Base-by-base conservation (phyloP, 1,140 invertebrate genomes). In the Drosophila nigrodunni region DNA sequence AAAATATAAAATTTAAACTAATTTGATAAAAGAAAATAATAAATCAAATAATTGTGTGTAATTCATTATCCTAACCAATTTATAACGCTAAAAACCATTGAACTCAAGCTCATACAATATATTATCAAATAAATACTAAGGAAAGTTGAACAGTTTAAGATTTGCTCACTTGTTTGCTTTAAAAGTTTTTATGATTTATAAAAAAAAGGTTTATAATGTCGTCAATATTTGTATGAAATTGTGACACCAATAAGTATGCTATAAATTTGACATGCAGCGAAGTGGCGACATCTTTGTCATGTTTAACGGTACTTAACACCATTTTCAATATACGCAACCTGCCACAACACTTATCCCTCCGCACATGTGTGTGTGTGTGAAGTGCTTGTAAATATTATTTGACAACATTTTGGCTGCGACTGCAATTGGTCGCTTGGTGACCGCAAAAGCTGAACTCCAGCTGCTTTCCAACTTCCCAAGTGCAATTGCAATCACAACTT, bases 321-420 rank as follows among this genome's bases (percentile, higher is more conserved):
- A 34, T 60, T 21, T 37, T 69, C 66, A 69, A 69, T 69, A 15
- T 59, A 39, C 35, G 46, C 18, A 41, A 52, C 21, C 35, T 55
- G 39, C 8, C 37, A 41, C 46, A 69, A 35, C 35, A 59, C 8
- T 41, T 39, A 30, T 18, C 35, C 57, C 25, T 25, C 44, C 41
- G 47, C 43, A 21, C 41, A 55, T 41, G 13, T 47, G 41, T 72
- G 18, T 44, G 64, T 50, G 21, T 37, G 47, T 69, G 25, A 35
- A 47, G 62, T 55, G 54, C 79, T 68, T 68, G 79, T 82, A 87
- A 88, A 88, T 88, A 88, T 88, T 88, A 82, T 87, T 87, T 82
- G 82, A 87, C 76, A 88, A 88, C 69, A 82, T 88, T 82, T 88
- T 85, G 69, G 72, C 50, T 47, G 7, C 47, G 21, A 8, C 57